A percentile compares a stretch with the other conserved stretches of the same genome.
Evolutionary conservation across 2,888 invertebrate species (phyloP).

Genomic region (Drosophila barbarae): DNA sequence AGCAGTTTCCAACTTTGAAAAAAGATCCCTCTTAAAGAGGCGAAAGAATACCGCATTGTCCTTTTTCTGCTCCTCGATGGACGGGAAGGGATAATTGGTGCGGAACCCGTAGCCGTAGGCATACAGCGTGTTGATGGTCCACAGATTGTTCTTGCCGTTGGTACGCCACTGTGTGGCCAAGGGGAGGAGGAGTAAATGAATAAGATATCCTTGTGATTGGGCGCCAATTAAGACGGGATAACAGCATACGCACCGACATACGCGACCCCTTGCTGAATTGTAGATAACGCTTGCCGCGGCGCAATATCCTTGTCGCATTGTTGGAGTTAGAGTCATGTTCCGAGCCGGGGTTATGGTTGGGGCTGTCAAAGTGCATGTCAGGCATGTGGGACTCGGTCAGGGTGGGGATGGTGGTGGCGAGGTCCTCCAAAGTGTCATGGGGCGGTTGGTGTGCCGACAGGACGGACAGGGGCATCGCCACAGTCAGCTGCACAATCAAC

Average conservation of each 20-base stretch:
- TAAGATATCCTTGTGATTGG: conserved; percentile 10
- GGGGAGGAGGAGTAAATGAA: background rate
- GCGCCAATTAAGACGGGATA: conserved; percentile 7
- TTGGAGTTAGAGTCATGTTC: conserved; percentile 23
- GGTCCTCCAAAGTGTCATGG: conserved; percentile 37
- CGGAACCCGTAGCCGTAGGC: conserved; percentile 87
- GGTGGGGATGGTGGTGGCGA: conserved; percentile 1
- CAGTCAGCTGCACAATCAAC: conserved; percentile 33
- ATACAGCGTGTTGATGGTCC: conserved; percentile 85
- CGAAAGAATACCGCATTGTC: conserved; percentile 81
- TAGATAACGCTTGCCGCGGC: conserved; percentile 77
- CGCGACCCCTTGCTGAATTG: conserved; percentile 76
- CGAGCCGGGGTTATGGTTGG: conserved; percentile 10
- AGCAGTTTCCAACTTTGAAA: conserved; percentile 82
- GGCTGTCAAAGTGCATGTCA: conserved; percentile 43
- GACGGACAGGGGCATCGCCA: conserved; percentile 32
- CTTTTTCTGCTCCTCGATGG: conserved; percentile 80
- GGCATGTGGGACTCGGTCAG: conserved; percentile 24
- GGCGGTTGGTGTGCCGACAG: conserved; percentile 7
- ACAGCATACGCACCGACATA: conserved; percentile 76
- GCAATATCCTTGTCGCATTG: conserved; percentile 47
- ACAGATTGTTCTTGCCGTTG: conserved; percentile 85
- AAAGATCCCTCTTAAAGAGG: conserved; percentile 83
- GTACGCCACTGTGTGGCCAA: conserved; percentile 83
- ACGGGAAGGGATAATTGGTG: conserved; percentile 82